Base-by-base conservation (phyloP, 1,140 invertebrate species). In the Solenopsis invicta region DNA sequence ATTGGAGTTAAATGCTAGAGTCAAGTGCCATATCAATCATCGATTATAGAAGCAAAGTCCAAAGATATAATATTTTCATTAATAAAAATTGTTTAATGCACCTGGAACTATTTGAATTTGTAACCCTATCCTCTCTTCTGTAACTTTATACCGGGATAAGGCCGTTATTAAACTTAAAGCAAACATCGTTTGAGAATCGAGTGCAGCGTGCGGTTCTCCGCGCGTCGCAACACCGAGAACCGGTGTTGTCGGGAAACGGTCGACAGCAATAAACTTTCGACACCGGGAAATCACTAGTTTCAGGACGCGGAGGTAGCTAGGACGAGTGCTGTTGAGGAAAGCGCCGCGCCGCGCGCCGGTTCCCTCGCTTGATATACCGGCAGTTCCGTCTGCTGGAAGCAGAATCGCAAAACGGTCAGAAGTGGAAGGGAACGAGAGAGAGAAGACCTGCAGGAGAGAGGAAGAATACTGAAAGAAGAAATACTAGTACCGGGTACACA, bases 311-410 rank as follows among this genome's bases (percentile, higher is more conserved):
- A 72, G 52, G 66, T 72, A 59, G 78, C n/a, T 56, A 10, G 16
- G 41, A 61, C 21, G 18, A 29, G 29, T 37, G 48, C 50, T 37
- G 24, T 41, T 18, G 71, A 84, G 84, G 75, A 85, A 89, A 90
- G 62, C 62, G 18, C n/a, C 52, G 50, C 50, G 41, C 41, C 41
- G 41, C 74, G 67, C 59, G 48, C 37, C 59, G 45, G 29, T 18
- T 66, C 24, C 34, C 52, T 12, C 66, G 59, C 80, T 89, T 82
- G 87, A 91, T 87, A 64, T 74, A 87, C 54, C 54, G 56, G 45
- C 84, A 85, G 78, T 91, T 91, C 86, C 86, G 90, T 64, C 85
- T 77, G 61, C 21, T 59, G 89, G 89, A 41, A 41, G 41, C 41
- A 8, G 41, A 87, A 89, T 89, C 87, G 34, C 62, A 62, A 67